Evolutionary conservation across 1,140 invertebrate species (phyloP).

Genomic region (Spodoptera frugiperda): DNA sequence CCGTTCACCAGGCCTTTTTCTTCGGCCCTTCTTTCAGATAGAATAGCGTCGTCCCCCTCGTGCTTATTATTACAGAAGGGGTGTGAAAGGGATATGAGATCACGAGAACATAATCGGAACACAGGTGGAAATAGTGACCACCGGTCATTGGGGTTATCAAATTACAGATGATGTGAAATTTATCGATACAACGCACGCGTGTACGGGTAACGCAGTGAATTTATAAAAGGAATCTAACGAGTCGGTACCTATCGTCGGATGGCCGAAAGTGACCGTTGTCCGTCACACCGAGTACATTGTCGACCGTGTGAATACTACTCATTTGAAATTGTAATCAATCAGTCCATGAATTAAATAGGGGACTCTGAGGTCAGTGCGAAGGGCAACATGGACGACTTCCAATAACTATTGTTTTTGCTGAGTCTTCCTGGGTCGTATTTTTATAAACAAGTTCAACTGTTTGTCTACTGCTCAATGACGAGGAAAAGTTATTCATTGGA

Average conservation of each 20-base stretch:
- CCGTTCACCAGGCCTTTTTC: constrained; percentile 34
- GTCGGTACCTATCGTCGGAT: not conserved
- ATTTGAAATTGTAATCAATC: constrained; percentile 77
- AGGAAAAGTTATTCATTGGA: constrained; percentile 20
- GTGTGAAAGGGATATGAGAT: constrained; percentile 49
- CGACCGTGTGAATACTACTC: constrained; percentile 69
- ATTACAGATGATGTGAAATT: constrained; percentile 63
- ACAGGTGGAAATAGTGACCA: constrained; percentile 73
- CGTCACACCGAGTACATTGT: constrained; percentile 52
- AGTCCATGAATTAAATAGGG: constrained; percentile 46
- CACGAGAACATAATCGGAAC: constrained; percentile 48
- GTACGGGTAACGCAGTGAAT: constrained; percentile 71
- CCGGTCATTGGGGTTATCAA: constrained; percentile 69
- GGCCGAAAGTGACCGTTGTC: constrained; percentile 61
- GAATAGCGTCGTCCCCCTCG: constrained; percentile 42
- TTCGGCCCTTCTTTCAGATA: constrained; percentile 43
- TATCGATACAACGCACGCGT: constrained; percentile 52
- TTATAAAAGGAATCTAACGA: constrained; percentile 21
- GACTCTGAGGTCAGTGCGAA: constrained; percentile 67
- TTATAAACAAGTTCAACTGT: constrained; percentile 37
- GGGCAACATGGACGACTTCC: constrained; percentile 52
- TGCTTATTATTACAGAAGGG: not conserved
- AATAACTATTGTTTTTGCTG: constrained; percentile 30
- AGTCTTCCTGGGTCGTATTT: constrained; percentile 37
- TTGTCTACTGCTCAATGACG: constrained; percentile 1